Base-by-base conservation (phyloP, 2,888 invertebrate genomes). In the Nomada hirtipes region DNA sequence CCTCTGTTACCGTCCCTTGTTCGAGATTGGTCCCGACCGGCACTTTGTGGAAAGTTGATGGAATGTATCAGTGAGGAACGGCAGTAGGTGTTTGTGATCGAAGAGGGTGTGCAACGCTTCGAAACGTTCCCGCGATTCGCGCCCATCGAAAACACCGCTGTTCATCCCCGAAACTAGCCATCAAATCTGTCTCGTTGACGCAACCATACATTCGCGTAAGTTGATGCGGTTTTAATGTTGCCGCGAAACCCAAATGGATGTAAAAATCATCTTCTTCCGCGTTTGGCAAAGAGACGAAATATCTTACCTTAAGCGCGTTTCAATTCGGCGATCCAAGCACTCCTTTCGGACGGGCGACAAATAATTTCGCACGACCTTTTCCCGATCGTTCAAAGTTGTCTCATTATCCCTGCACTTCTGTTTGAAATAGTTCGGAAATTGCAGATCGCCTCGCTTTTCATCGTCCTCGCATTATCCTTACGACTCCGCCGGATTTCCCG, bases 1-100 rank as follows among this genome's bases (percentile, higher is more conserved):
- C 13, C 4, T n/a, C 2, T 10, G 61, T 61, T n/a, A 11, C 3
- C 47, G 0, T 9, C n/a, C 7, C 11, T n/a, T 20, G 11, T 26
- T 29, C 18, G 29, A 10, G 63, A 20, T 29, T 15, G 9, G 9
- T 1, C n/a, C 9, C 36, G n/a, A 23, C 29, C 0, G 64, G n/a
- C 26, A 2, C 42, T n/a, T 3, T 23, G 57, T 70, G 47, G 13
- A n/a, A 59, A 47, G 9, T n/a, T 23, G 23, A 29, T 70, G 59
- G 29, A 15, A 36, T 52, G 47, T 61, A 60, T 60, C 70, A 61
- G 70, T 71, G 70, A 29, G 70, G 18, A 36, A 52, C 9, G n/a
- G 10, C n/a, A 42, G 67, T 60, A 52, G 70, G 60, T 71, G 69
- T 57, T 47, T 57, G 60, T 61, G 70, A 36, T 59, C 20, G 53